Conservation (phyloP, 2,797 vertebrate genomes). For the Malacoraja senta region DNA sequence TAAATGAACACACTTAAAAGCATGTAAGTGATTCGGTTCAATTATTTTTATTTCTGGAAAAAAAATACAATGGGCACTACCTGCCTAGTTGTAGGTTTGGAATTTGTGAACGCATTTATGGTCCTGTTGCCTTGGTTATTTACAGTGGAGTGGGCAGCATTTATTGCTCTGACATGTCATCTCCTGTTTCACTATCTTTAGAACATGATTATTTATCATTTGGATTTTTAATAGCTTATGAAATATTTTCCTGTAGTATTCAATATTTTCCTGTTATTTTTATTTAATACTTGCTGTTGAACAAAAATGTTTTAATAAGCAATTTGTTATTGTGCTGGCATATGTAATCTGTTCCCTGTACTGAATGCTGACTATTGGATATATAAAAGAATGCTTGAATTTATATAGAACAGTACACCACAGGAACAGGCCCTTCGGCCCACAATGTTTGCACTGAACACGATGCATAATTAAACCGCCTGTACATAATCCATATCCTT, state of each 20-base stretch:
- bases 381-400: background rate
- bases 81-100: background rate
- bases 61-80: background rate
- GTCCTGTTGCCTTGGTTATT: slow-evolving; percentile 11
- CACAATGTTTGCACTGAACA: too few relatives aligned
- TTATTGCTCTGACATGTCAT: background rate
- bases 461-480: too few relatives aligned
- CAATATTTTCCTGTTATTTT: background rate
- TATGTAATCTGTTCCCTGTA: background rate
- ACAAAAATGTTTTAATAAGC: background rate
- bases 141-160: background rate
- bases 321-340: background rate
- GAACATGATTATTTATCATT: background rate
- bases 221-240: background rate
- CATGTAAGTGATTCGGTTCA: background rate
- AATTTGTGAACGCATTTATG: background rate
- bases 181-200: background rate
- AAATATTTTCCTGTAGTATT: background rate
- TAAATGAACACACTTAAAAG: background rate
- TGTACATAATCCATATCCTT: too few relatives aligned
- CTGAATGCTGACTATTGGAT: background rate
- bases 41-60: background rate
- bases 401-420: background rate
- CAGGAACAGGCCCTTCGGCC: too few relatives aligned
- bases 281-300: background rate